Evolutionary conservation across 2,888 invertebrate species (phyloP).

Genomic region (Baccha elongata): DNA sequence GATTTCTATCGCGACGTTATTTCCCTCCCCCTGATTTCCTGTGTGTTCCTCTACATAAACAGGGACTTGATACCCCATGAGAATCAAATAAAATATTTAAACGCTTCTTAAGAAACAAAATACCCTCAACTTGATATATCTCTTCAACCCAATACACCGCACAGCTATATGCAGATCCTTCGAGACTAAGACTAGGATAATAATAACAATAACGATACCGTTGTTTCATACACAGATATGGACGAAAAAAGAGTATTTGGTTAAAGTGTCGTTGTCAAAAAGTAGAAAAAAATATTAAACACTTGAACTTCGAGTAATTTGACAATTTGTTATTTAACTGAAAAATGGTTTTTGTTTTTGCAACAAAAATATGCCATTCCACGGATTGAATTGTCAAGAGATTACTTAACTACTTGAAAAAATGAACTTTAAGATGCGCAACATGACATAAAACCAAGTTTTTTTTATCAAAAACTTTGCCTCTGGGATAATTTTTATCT

Average conservation of each 20-base stretch:
- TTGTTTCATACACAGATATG: conserved; percentile 36
- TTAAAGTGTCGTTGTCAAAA: conserved; percentile 56
- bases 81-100: conserved; percentile 82
- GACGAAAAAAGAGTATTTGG: neutral
- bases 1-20: conserved; percentile 55
- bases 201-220: conserved; percentile 71
- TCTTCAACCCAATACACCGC: neutral
- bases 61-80: conserved; percentile 78
- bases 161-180: conserved; percentile 8
- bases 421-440: conserved; percentile 50
- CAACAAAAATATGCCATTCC: conserved; percentile 37
- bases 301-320: conserved; percentile 34
- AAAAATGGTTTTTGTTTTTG: conserved; percentile 11
- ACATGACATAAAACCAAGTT: conserved; percentile 67
- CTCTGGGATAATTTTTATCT: conserved; percentile 53
- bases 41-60: neutral
- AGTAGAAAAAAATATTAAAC: conserved; percentile 15
- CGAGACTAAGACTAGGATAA: conserved; percentile 63
- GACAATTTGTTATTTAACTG: conserved; percentile 26
- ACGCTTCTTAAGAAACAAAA: conserved; percentile 74
- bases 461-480: conserved; percentile 69
- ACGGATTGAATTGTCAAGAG: conserved; percentile 66
- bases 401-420: conserved; percentile 54
- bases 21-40: neutral
- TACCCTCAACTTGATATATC: conserved; percentile 41